These are phyloP conservation scores for Chlorops oryzae DNA, from an alignment of 1,140 invertebrate species.

Conservation along the genomic window DNA sequence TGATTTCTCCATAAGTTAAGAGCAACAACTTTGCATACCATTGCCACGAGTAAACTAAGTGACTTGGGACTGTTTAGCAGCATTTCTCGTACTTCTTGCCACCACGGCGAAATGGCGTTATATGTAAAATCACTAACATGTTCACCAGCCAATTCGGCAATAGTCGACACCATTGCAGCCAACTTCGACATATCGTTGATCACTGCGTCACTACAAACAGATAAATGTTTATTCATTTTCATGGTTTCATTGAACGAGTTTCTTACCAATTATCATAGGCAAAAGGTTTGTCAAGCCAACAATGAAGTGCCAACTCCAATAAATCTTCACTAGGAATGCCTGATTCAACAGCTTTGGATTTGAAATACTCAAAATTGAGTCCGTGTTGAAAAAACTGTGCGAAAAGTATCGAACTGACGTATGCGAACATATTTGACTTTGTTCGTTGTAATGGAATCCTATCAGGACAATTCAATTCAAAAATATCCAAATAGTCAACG, in stretches of 20 bases:
- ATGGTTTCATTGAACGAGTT: neutral
- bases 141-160: conserved; percentile 39
- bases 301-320: conserved; percentile 35
- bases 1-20: conserved; percentile 48
- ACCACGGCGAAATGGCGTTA: conserved; percentile 66
- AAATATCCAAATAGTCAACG: conserved; percentile 37
- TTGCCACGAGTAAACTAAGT: conserved; percentile 66
- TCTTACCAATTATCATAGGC: conserved; percentile 34
- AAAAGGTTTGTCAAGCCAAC: conserved; percentile 42
- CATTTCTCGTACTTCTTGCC: conserved; percentile 63
- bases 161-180: conserved; percentile 32
- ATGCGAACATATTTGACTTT: conserved; percentile 26
- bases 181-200: conserved; percentile 40
- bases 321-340: conserved; percentile 34
- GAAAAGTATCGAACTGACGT: conserved; percentile 33
- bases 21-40: conserved; percentile 69
- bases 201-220: conserved; percentile 36
- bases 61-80: conserved; percentile 65
- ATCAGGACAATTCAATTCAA: conserved; percentile 27
- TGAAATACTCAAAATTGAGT: conserved; percentile 32
- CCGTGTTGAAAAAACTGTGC: conserved; percentile 28
- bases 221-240: neutral
- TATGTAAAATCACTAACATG: conserved; percentile 52
- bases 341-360: conserved; percentile 20
- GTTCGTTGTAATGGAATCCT: conserved; percentile 20